Conservation (phyloP, 2,888 invertebrate genomes). For the Drosophila infuscata region DNA sequence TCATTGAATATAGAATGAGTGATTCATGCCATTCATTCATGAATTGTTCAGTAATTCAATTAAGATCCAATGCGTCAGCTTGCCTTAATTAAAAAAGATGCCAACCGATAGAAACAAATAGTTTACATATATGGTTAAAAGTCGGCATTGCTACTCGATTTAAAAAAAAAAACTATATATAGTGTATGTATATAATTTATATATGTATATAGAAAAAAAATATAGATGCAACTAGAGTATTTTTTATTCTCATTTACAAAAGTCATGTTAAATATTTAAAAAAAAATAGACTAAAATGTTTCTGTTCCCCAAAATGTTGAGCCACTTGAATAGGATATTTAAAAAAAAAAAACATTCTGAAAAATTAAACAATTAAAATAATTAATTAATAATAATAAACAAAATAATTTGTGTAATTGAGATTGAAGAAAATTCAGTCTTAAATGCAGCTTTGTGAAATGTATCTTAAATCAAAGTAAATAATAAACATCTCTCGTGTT, state of each 20-base stretch:
- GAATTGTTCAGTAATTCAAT: slow-evolving; percentile 56
- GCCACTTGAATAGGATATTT: too few relatives aligned
- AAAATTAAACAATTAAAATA: too few relatives aligned
- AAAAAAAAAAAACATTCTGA: too few relatives aligned
- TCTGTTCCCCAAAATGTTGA: too few relatives aligned
- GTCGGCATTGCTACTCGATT: too few relatives aligned
- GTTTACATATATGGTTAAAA: not conserved
- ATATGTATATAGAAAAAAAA: not conserved
- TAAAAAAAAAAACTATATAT: not conserved
- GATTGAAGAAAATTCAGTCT: not conserved
- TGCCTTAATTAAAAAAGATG: slow-evolving; percentile 45
- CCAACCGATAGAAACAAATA: not conserved
- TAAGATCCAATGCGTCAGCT: slow-evolving; percentile 53
- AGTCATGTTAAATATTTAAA: too few relatives aligned
- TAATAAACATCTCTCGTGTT: not conserved
- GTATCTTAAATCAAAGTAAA: not conserved
- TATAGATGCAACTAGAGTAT: not conserved
- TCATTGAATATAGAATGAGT: slow-evolving; percentile 4
- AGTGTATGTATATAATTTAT: not conserved
- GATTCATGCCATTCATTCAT: slow-evolving; percentile 47
- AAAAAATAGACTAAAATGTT: too few relatives aligned
- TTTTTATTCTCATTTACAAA: too few relatives aligned
- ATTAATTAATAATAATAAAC: too few relatives aligned
- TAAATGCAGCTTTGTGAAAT: not conserved
- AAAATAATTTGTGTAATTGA: not conserved